Evolutionary conservation across 2,888 invertebrate species (phyloP).

Genomic region (Dilophus febrilis): DNA sequence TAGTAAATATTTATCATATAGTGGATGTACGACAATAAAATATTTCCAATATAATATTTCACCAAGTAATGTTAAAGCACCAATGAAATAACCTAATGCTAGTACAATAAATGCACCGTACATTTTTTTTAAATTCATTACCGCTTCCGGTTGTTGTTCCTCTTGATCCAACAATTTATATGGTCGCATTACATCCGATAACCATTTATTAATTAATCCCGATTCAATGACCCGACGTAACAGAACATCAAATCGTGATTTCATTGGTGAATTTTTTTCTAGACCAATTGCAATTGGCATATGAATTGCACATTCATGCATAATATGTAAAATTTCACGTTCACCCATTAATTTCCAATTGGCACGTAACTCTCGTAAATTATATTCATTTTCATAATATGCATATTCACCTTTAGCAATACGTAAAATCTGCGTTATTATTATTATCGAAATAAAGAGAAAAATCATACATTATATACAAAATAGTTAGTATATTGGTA

Average conservation of each 20-base stretch:
- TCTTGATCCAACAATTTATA: conserved; percentile 23
- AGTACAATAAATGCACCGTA: conserved; percentile 60
- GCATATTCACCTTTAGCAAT: conserved; percentile 55
- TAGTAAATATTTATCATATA: conserved; percentile 45
- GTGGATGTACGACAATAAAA: conserved; percentile 45
- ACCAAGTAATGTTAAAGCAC: conserved; percentile 35
- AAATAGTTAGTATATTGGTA: too few relatives aligned
- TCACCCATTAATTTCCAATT: conserved; percentile 32
- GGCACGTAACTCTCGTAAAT: conserved; percentile 46
- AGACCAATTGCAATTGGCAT: conserved; percentile 69
- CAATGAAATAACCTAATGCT: conserved; percentile 47
- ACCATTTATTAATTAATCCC: conserved; percentile 63
- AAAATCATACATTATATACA: background rate
- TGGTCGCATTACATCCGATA: conserved; percentile 50
- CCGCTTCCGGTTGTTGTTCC: conserved; percentile 43
- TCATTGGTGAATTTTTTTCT: conserved; percentile 65
- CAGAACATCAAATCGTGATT: conserved; percentile 46
- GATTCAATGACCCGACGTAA: conserved; percentile 53
- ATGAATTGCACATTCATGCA: conserved; percentile 62
- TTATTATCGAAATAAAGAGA: background rate
- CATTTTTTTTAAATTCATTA: conserved; percentile 61
- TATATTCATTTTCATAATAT: conserved; percentile 63
- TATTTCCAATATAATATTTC: conserved; percentile 53
- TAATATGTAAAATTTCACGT: conserved; percentile 46
- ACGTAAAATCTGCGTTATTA: too few relatives aligned